phyloP scores from a whole-genome alignment of 2,888 invertebrate species.

The Pseudococcus longispinus region DNA sequence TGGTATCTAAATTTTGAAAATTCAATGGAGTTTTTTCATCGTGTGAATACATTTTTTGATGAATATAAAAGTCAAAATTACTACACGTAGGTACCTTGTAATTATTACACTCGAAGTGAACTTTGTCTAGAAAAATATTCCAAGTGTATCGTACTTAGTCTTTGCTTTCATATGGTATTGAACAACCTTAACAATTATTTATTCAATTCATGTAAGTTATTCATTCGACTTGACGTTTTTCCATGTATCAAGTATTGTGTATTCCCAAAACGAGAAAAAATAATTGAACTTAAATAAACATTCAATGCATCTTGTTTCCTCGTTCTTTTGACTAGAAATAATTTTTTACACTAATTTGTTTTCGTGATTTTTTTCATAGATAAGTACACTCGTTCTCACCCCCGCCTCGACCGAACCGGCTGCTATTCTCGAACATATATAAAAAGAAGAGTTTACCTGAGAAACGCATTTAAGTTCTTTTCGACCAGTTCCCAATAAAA shows the following conservation, averaged over 20 bases:
- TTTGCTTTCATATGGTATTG: background rate
- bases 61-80: background rate
- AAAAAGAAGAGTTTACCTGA: background rate
- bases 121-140: background rate
- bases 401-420: background rate
- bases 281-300: constrained; percentile 41
- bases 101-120: background rate
- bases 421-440: background rate
- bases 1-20: background rate
- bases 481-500: background rate
- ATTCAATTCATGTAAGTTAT: background rate
- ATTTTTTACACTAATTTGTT: constrained; percentile 40
- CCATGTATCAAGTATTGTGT: background rate
- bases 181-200: background rate
- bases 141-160: background rate
- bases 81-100: background rate
- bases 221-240: background rate
- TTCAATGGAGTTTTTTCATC: background rate
- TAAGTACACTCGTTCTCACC: background rate
- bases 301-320: constrained; percentile 9
- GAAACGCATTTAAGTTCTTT: background rate
- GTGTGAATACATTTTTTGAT: background rate
- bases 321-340: background rate
- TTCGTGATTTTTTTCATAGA: constrained; percentile 11
- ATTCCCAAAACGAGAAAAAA: constrained; percentile 10